Evolutionary conservation across 2,113 vertebrate species (phyloP), one percentile per base, ranked within the genome.

Genomic region (Marcusenius ussheri): DNA sequence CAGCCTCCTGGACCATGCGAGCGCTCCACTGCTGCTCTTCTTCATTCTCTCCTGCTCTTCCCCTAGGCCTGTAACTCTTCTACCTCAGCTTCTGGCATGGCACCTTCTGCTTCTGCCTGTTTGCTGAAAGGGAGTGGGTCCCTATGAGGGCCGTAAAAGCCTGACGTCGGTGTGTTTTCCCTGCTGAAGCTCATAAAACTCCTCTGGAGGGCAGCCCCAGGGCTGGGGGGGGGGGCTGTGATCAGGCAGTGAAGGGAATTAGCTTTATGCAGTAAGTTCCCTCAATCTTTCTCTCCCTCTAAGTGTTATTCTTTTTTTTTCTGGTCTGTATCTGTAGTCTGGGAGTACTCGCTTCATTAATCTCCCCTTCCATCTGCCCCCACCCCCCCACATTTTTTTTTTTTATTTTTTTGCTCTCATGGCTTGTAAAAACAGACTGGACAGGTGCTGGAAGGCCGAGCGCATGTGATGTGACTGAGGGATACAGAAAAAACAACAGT

Each of bases 391-490:
- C 47, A 10, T 49, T 51, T 21, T 53, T 53, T 49, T 49, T 35
- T 15, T n/a, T 13, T 1, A 3, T 5, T 87, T 90, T 8, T 42
- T 87, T 92, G 90, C 89, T 90, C 91, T 45, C 19, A 92, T 87
- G 3, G 70, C 88, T 93, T 90, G 89, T 92, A 92, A 93, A 93
- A 87, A 21, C 19, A 42, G 49, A 91, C 89, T 90, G 92, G 93
- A 94, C 94, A 95, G 94, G 95, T 94, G 95, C 89, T 91, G 88
- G 89, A 31, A 93, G 93, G 93, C 90, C 89, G 35, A 90, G 93
- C 91, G 89, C 92, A 93, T 53, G 93, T 83, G 74, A 83, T 85
- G 77, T 45, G 15, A 89, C 88, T 88, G 24, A 85, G 53, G 66
- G 83, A 87, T 51, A 88, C 89, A 90, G 90, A 90, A 90, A 80